phyloP scores from a whole-genome alignment of 2,113 vertebrate species.

The Podocnemis expansa region DNA sequence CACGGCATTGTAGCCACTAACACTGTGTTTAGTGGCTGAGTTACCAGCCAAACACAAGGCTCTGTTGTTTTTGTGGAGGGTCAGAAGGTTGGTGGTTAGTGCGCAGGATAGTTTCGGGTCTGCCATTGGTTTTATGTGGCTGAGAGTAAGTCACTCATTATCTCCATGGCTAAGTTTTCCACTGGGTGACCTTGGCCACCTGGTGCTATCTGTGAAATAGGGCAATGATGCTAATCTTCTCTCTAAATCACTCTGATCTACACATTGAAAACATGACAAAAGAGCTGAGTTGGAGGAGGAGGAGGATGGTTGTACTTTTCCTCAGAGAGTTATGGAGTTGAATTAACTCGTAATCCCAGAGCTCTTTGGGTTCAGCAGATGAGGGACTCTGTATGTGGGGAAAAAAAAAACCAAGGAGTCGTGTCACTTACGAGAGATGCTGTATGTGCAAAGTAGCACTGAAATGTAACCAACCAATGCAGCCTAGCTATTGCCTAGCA shows the following conservation, averaged over 20 bases:
- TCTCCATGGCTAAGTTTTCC: accelerated
- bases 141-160: neutral
- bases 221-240: neutral
- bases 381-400: neutral
- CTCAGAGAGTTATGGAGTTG: neutral
- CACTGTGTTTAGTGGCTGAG: too few species aligned
- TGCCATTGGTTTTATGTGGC: neutral
- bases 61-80: neutral
- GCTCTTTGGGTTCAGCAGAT: neutral
- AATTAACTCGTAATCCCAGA: accelerated
- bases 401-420: too few species aligned
- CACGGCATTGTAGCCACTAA: neutral
- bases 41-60: neutral
- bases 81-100: neutral
- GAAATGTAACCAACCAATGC: accelerated
- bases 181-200: neutral
- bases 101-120: neutral
- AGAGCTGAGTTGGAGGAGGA: neutral
- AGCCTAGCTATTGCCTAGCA: neutral
- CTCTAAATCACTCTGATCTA: neutral
- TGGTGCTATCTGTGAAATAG: neutral
- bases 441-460: neutral
- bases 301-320: neutral
- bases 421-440: too few species aligned
- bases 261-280: neutral